Conservation (phyloP, 1,140 invertebrate genomes). For the Grapholita molesta region DNA sequence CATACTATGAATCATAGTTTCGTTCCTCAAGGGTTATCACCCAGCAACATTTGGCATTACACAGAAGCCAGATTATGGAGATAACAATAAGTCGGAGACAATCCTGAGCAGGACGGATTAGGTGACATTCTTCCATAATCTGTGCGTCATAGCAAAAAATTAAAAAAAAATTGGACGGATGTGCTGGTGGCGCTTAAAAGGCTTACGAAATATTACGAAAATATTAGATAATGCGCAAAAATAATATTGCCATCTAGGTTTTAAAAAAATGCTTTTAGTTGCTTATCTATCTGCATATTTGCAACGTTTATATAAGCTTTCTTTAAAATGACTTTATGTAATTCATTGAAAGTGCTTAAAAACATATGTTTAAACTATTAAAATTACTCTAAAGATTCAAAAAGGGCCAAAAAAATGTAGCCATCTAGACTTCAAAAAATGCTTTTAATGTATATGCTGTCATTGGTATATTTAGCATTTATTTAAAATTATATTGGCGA, state of each 20-base stretch:
- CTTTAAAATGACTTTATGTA: no score
- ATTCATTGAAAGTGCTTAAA: no score
- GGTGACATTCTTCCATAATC: conserved; percentile 10
- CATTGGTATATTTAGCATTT: no score
- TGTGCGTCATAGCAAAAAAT: conserved; percentile 8
- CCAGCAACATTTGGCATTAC: background rate
- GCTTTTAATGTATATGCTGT: no score
- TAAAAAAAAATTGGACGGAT: background rate
- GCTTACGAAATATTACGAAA: background rate
- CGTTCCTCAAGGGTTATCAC: background rate
- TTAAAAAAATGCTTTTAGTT: background rate
- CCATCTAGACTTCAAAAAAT: no score
- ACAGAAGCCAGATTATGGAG: background rate
- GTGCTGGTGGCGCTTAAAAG: background rate
- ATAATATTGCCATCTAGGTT: background rate
- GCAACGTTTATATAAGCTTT: no score
- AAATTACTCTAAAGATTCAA: no score
- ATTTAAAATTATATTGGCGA: no score
- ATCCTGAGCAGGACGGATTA: conserved; percentile 14
- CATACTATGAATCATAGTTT: background rate
- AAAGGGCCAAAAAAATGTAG: no score
- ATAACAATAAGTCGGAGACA: background rate
- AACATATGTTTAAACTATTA: no score
- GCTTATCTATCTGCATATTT: no score
- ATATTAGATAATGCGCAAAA: background rate